Percentiles rank a stretch among this genome's conserved stretches.
Conservation (phyloP, 2,797 vertebrate species). For the Ara ararauna region DNA sequence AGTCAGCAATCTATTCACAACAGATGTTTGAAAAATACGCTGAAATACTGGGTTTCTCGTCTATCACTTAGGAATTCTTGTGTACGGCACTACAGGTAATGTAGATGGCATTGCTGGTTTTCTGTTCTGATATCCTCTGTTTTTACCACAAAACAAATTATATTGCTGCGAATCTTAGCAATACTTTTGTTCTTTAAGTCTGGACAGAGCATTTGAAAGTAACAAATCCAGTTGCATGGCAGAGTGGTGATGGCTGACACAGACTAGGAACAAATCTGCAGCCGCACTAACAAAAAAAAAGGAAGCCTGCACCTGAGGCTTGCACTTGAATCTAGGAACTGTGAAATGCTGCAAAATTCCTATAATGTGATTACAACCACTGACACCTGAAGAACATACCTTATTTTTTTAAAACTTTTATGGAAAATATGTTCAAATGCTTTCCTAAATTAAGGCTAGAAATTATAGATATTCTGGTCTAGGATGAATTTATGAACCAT, state of each 20-base stretch:
- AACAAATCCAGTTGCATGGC: background rate
- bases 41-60: background rate
- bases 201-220: background rate
- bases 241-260: too few relatives aligned
- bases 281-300: background rate
- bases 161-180: background rate
- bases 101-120: background rate
- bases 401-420: background rate
- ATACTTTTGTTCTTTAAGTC: background rate
- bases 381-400: background rate
- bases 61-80: background rate
- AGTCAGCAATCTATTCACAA: background rate
- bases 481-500: background rate
- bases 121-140: background rate
- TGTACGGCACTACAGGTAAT: background rate
- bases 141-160: background rate
- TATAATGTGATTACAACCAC: background rate
- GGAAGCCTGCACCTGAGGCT: background rate
- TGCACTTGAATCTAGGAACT: background rate
- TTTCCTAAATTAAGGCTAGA: background rate
- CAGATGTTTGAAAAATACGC: background rate
- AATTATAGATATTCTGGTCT: background rate
- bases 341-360: background rate
- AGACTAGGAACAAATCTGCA: background rate
- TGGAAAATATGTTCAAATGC: background rate